A percentile compares a stretch with the other conserved stretches of the same genome.
Conservation (phyloP, 2,113 vertebrate species). For the Alosa alosa region DNA sequence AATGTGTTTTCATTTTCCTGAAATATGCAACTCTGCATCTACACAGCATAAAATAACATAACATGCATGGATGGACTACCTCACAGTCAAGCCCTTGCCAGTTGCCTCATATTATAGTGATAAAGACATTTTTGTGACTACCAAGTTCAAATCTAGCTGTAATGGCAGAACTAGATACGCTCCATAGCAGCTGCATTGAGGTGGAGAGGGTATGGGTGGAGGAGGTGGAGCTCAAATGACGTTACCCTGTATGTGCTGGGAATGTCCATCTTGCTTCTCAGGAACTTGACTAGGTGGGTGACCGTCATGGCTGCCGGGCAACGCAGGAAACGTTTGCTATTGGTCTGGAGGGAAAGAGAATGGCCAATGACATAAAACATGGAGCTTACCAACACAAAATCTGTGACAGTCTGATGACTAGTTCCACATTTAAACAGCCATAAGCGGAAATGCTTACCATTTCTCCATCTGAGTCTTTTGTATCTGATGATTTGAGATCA, state of each 20-base stretch:
- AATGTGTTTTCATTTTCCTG: background rate
- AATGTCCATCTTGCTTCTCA: slow-evolving; percentile 99
- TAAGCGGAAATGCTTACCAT: slow-evolving; percentile 66
- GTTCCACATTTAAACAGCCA: background rate
- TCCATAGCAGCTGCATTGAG: background rate
- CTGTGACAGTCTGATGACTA: too few relatives aligned
- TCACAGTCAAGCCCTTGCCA: background rate
- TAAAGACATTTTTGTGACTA: background rate
- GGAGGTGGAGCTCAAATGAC: background rate
- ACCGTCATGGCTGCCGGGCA: slow-evolving; percentile 96
- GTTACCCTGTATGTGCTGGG: slow-evolving; percentile 91
- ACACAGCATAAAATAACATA: background rate
- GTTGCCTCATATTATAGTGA: background rate
- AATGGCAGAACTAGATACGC: background rate
- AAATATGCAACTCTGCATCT: background rate
- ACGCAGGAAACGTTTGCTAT: slow-evolving; percentile 86
- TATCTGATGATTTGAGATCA: slow-evolving; percentile 71
- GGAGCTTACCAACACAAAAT: background rate
- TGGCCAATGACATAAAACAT: background rate
- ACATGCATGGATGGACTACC: background rate
- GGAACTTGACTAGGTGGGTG: slow-evolving; percentile 97
- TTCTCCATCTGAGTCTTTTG: slow-evolving; percentile 82
- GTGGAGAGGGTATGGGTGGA: background rate
- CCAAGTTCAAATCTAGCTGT: background rate
- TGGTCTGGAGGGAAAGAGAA: slow-evolving; percentile 61